These are phyloP conservation scores for Geodia barretti DNA, from an alignment of 37 sponge, comb jelly and placozoan genomes.

Conservation along the genomic window DNA sequence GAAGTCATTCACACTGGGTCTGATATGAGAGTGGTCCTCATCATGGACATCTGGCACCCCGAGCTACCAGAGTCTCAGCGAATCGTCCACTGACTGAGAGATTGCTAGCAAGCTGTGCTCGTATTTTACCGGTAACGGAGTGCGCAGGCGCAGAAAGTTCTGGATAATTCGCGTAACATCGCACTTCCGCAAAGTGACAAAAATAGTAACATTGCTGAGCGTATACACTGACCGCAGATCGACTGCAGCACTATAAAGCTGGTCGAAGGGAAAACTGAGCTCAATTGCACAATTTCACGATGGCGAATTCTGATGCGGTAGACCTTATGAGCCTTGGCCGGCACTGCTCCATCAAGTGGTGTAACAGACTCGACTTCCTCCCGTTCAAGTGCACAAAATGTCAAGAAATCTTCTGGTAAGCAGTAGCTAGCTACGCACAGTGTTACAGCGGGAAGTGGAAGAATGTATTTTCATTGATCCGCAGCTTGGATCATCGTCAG, in stretches of 20 bases:
- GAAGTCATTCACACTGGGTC: conserved; percentile 80
- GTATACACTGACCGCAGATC: no score
- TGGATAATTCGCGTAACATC: not conserved
- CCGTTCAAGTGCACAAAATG: conserved; percentile 31
- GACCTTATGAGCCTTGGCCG: conserved; percentile 22
- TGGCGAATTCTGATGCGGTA: conserved; percentile 1
- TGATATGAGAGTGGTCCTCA: conserved; percentile 73
- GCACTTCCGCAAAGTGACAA: not conserved
- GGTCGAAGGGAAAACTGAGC: no score
- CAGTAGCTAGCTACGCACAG: not conserved
- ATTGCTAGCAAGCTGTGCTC: not conserved
- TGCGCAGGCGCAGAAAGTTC: no score
- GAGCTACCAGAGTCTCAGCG: conserved; percentile 70
- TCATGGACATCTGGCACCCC: conserved; percentile 93
- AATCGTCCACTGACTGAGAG: conserved; percentile 60
- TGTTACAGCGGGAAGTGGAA: not conserved
- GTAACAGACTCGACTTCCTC: conserved; percentile 24
- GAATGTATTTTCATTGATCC: not conserved
- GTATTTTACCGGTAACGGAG: no score
- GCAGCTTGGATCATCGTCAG: conserved; percentile 13
- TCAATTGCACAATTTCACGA: no score
- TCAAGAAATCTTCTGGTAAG: conserved; percentile 22
- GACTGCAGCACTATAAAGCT: no score
- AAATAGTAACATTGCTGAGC: not conserved
- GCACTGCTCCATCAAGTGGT: conserved; percentile 15